Base-by-base conservation (phyloP, 2,888 invertebrate species). In the Unio pictorum region DNA sequence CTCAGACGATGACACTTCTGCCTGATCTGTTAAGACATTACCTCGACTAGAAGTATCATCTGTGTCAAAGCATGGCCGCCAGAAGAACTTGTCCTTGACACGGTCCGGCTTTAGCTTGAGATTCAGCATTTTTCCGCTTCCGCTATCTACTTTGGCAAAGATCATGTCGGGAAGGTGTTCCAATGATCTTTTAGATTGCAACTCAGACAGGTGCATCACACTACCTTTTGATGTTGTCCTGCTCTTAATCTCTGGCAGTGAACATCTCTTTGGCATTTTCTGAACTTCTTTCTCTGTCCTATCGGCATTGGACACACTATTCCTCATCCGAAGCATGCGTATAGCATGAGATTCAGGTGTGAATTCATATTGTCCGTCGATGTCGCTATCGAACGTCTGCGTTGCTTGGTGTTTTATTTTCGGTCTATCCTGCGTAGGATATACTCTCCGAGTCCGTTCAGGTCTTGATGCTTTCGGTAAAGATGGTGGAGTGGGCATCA, bases 121-220 rank as follows among this genome's bases (percentile, higher is more conserved):
- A 26, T 68, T 72, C 20, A 73, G 72, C 3, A 68, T 71, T 8
- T 70, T 68, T 5, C 77, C 77, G 56, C 75, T 71, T 17, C 77
- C 77, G 1, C 75, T 67, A 8, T 77, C 73, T n/a, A 77, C 74
- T 45, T 62, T 75, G 5, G 77, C 77, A 8, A 77, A 70, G 7
- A 77, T 63, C n/a, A 73, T 71, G 30, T 77, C 75, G 18, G 77
- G 77, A 30, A 75, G 63, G 45, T 70, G 63, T 18, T 77, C 75
- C 8, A 77, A 55, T 17, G 72, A 68, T 3, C 56, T n/a, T 54
- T 71, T 72, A 54, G 67, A 57, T n/a, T 74, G 66, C 45, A 15
- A 23, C 7, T 57, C 62, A 23, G 17, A 23, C 4, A 58, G 55
- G 7, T 54, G 63, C 5, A 57, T 65, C 28, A 70, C 56, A 55